Conservation (phyloP, 2,113 vertebrate genomes). For the Grus americana region DNA sequence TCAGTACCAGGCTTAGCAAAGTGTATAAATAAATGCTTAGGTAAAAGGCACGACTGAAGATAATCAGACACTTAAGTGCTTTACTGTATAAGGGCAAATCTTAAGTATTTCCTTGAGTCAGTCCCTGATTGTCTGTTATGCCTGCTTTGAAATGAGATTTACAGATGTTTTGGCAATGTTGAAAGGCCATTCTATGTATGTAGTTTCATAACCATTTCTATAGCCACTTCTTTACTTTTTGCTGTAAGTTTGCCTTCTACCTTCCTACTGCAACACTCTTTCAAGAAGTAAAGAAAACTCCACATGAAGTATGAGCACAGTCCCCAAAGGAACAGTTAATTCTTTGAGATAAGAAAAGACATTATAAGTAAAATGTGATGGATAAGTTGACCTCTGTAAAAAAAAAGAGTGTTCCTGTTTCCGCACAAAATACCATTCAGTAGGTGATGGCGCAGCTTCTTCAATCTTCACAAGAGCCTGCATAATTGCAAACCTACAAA, state of each 20-base stretch:
- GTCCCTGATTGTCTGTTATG: neutral
- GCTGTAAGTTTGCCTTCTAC: neutral
- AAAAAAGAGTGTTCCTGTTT: neutral
- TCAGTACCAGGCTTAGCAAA: neutral
- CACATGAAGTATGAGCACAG: neutral
- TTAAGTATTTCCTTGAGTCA: constrained; percentile 23
- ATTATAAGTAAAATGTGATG: neutral
- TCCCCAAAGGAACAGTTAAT: neutral
- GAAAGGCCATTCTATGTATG: neutral
- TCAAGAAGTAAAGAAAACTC: neutral
- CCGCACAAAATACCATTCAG: neutral
- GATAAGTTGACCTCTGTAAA: neutral
- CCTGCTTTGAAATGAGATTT: constrained; percentile 20
- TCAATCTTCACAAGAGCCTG: neutral
- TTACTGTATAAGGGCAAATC: neutral
- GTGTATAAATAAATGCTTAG: constrained; percentile 4
- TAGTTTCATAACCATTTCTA: constrained; percentile 13
- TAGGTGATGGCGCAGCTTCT: neutral
- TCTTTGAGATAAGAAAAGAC: neutral
- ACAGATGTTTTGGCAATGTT: neutral
- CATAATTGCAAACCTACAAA: neutral
- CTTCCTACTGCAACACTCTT: neutral
- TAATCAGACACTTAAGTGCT: constrained; percentile 24
- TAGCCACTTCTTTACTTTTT: neutral
- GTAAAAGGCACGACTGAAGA: constrained; percentile 16